Percentiles rank a stretch among this genome's conserved stretches.
Conservation (phyloP, 2,797 vertebrate species). For the Karalla daura region DNA sequence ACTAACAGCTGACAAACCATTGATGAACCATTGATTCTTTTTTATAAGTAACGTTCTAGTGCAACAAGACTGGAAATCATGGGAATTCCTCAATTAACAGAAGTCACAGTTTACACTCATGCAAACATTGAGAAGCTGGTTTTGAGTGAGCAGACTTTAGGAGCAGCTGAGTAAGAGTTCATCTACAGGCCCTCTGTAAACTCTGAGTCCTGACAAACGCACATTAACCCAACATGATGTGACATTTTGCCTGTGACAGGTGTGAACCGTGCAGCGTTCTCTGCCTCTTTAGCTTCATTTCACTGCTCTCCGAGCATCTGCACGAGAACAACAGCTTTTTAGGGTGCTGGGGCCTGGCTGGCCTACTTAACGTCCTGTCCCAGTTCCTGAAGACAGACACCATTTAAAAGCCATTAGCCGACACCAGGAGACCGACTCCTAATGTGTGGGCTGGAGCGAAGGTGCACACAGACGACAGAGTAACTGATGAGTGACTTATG, state of each 20-base stretch:
- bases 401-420: slow-evolving; percentile 1
- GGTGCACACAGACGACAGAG: neutral
- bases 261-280: neutral
- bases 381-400: slow-evolving; percentile 21
- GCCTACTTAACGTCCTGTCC: slow-evolving; percentile 11
- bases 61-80: no score
- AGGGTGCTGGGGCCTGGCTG: slow-evolving; percentile 12
- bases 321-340: neutral
- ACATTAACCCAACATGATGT: no score
- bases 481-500: neutral
- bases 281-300: neutral
- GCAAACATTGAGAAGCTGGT: no score
- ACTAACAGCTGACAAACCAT: no score
- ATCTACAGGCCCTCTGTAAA: no score
- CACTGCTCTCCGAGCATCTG: neutral
- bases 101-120: no score
- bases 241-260: neutral
- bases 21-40: no score
- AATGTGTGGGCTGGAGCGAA: neutral
- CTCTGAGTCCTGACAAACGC: no score
- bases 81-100: no score
- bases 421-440: neutral
- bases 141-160: no score
- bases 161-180: no score
- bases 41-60: no score